These are phyloP conservation scores for Merops nubicus DNA, from an alignment of 2,113 vertebrate species.

Conservation along the genomic window DNA sequence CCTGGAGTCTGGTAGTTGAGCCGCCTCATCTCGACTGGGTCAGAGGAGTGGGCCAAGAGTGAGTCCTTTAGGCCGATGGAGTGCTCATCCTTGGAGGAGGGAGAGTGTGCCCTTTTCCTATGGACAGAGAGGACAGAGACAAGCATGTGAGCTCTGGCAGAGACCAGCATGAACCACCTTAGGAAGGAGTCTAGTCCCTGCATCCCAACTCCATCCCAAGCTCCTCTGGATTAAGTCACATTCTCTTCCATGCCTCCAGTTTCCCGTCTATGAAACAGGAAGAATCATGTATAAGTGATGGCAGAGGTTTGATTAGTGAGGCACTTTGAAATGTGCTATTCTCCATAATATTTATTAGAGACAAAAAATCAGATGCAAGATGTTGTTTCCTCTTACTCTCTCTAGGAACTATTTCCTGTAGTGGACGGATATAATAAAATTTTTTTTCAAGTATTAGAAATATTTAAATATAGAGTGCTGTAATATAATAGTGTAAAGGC, in stretches of 20 bases:
- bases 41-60: slow-evolving; percentile 86
- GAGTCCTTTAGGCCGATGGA: slow-evolving; percentile 90
- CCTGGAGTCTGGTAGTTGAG: slow-evolving; percentile 97
- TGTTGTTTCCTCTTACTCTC: background rate
- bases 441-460: slow-evolving; percentile 58
- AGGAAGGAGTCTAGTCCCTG: background rate
- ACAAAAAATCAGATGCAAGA: slow-evolving; percentile 1
- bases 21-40: slow-evolving; percentile 94
- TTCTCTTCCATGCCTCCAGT: background rate
- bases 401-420: slow-evolving; percentile 56
- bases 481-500: slow-evolving; percentile 65
- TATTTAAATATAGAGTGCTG: slow-evolving; percentile 68
- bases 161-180: background rate
- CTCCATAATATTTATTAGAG: background rate
- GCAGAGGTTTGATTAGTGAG: slow-evolving; percentile 6
- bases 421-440: slow-evolving; percentile 59
- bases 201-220: background rate
- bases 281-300: background rate
- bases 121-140: background rate
- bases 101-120: slow-evolving; percentile 91
- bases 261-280: background rate
- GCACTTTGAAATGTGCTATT: background rate
- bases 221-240: background rate
- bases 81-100: slow-evolving; percentile 90
- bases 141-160: background rate